Percentiles rank a stretch among this genome's conserved stretches.
Conservation (phyloP, 2,888 invertebrate genomes). For the Ceramica pisi region DNA sequence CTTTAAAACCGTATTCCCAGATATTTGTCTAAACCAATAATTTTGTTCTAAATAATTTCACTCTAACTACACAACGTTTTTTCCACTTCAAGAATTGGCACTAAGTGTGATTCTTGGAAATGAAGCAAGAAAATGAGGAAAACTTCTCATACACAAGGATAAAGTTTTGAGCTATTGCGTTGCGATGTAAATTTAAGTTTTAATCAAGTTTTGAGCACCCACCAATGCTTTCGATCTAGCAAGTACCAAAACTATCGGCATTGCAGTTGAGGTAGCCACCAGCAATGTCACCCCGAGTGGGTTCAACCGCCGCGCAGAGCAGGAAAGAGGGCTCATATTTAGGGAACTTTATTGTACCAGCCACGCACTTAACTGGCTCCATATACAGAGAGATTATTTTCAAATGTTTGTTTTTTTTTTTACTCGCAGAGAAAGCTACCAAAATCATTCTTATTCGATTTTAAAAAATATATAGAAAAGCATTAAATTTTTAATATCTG, state of each 20-base stretch:
- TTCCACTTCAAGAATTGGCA: background rate
- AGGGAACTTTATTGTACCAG: conserved; percentile 73
- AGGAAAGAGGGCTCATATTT: conserved; percentile 82
- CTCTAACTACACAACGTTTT: background rate
- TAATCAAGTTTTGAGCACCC: background rate
- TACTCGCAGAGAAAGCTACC: background rate
- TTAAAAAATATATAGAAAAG: background rate
- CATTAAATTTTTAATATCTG: background rate
- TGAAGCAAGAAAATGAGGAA: background rate
- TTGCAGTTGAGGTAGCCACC: conserved; percentile 66
- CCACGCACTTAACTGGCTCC: conserved; percentile 48
- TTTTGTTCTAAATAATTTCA: background rate
- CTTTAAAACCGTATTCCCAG: background rate
- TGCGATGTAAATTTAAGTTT: background rate
- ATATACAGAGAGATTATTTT: conserved; percentile 42
- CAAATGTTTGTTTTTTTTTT: conserved; percentile 28
- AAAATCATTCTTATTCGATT: background rate
- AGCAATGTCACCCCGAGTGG: conserved; percentile 88
- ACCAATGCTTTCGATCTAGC: background rate
- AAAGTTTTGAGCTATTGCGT: background rate
- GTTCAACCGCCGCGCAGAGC: conserved; percentile 86
- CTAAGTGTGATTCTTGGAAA: background rate
- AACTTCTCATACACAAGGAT: background rate
- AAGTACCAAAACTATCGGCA: conserved; percentile 79
- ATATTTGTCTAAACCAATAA: background rate